These are phyloP conservation scores for Sinocyclocheilus grahami DNA, from an alignment of 2,113 vertebrate species.

Conservation along the genomic window DNA sequence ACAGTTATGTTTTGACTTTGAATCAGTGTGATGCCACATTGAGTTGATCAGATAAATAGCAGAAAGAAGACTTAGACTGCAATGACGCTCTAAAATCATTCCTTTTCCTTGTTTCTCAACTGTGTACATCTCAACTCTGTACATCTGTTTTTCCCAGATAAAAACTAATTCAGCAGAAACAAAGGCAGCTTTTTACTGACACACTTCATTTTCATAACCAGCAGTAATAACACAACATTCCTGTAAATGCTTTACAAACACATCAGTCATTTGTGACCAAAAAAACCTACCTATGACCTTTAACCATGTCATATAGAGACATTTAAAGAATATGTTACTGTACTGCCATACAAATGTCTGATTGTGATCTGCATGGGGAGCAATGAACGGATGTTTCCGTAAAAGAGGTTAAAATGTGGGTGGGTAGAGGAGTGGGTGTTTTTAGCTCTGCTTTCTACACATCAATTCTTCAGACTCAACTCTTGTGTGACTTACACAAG, in stretches of 20 bases:
- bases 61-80: neutral
- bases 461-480: neutral
- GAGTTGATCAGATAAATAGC: neutral
- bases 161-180: neutral
- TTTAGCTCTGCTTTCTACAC: constrained; percentile 34
- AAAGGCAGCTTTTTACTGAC: neutral
- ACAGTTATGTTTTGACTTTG: neutral
- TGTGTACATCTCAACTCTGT: neutral
- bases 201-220: neutral
- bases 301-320: constrained; percentile 26
- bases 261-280: constrained; percentile 26
- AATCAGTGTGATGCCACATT: neutral
- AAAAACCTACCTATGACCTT: constrained; percentile 22
- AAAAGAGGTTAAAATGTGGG: constrained; percentile 32
- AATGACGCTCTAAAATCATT: neutral
- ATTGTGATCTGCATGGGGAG: constrained; percentile 45
- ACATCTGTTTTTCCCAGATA: neutral
- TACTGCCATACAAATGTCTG: constrained; percentile 19
- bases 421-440: constrained; percentile 40
- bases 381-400: constrained; percentile 36
- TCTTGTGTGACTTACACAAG: neutral
- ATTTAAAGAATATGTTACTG: constrained; percentile 29
- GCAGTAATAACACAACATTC: neutral
- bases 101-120: neutral
- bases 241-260: neutral